Percentiles rank a stretch among this genome's conserved stretches.
Conservation (phyloP, 2,797 vertebrate genomes). For the Loriculus beryllinus region DNA sequence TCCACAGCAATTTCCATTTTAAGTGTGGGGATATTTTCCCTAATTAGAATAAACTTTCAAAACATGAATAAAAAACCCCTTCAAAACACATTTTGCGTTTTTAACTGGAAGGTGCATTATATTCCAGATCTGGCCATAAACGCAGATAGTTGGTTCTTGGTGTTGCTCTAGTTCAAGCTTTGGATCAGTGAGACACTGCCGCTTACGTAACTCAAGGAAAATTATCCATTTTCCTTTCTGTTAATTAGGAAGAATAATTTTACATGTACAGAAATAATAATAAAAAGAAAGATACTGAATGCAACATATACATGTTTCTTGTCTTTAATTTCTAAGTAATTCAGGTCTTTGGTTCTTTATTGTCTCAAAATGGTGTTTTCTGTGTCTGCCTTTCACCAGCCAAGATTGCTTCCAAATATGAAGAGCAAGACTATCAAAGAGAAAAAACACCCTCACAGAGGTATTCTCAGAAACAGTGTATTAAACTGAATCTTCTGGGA, state of each 20-base stretch:
- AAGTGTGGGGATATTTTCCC: not conserved
- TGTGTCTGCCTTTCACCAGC: not conserved
- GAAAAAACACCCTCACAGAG: slow-evolving; percentile 41
- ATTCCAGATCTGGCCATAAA: not conserved
- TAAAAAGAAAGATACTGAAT: not conserved
- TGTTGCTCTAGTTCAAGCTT: not conserved
- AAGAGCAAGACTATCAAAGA: slow-evolving; percentile 51
- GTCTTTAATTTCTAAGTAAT: not conserved
- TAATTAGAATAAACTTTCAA: not conserved
- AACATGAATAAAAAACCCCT: not conserved
- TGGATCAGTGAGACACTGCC: not conserved
- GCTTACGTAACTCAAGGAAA: not conserved
- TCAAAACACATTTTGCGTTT: not conserved
- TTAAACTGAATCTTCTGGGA: slow-evolving; percentile 58
- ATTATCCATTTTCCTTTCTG: not conserved
- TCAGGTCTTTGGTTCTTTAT: not conserved
- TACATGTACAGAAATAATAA: not conserved
- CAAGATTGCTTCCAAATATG: slow-evolving; percentile 32
- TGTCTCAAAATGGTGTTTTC: not conserved
- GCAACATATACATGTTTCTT: not conserved
- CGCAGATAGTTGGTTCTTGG: not conserved
- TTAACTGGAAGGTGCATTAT: not conserved
- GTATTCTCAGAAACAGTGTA: slow-evolving; percentile 66
- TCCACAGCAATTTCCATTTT: not conserved
- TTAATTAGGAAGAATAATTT: not conserved